These are phyloP conservation scores for Melanotaenia maccullochi DNA, from an alignment of 2,797 vertebrate genomes.

Conservation along the genomic window DNA sequence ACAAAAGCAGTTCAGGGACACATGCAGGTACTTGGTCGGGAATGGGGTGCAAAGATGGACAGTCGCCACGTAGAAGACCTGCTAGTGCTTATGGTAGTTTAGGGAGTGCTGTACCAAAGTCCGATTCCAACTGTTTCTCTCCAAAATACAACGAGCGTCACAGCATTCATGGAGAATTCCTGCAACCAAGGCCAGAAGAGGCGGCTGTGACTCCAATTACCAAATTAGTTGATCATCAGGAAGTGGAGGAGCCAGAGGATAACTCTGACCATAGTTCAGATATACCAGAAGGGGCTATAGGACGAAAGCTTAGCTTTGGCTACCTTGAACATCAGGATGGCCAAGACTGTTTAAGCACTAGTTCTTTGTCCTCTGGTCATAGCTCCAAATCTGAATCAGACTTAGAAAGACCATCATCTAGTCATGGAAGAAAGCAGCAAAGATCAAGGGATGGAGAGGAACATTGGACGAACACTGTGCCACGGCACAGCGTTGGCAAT, in stretches of 20 bases:
- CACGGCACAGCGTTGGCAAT: conserved; percentile 19
- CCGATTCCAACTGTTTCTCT: conserved; percentile 47
- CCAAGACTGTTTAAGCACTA: conserved; percentile 80
- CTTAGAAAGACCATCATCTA: conserved; percentile 62
- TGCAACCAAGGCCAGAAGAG: conserved; percentile 38
- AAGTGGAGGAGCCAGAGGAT: conserved; percentile 65
- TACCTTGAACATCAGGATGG: conserved; percentile 74
- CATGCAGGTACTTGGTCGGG: conserved; percentile 72
- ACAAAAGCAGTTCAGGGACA: conserved; percentile 57
- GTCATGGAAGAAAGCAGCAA: conserved; percentile 46
- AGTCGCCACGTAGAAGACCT: conserved; percentile 64
- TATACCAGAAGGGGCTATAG: conserved; percentile 61
- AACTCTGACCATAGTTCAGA: conserved; percentile 74
- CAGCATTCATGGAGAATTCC: conserved; percentile 55
- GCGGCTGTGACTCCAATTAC: conserved; percentile 43
- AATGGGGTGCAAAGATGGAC: conserved; percentile 55
- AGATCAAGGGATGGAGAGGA: conserved; percentile 34
- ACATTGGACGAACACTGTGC: conserved; percentile 50
- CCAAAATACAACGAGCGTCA: conserved; percentile 75
- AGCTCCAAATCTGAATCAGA: conserved; percentile 83
- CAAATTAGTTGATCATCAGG: conserved; percentile 52
- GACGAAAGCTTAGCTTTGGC: conserved; percentile 72
- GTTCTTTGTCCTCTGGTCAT: conserved; percentile 84
- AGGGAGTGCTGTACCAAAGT: conserved; percentile 60
- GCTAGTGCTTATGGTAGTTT: conserved; percentile 72